A percentile compares a stretch with the other conserved stretches of the same genome.
Evolutionary conservation across 2,888 invertebrate genomes (phyloP).

Genomic region (Elgonia sp.): DNA sequence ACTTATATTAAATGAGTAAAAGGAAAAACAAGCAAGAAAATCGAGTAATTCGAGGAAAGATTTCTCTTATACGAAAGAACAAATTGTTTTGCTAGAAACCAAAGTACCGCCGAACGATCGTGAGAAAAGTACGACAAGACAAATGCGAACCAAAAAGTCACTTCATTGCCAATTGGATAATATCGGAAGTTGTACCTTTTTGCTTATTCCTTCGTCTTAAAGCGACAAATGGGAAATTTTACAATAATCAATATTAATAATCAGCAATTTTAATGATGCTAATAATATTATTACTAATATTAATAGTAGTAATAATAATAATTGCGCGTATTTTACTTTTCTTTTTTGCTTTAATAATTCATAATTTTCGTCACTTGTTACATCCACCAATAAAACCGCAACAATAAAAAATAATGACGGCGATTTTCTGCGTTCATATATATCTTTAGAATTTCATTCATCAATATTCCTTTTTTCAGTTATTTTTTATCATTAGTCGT

Average conservation of each 20-base stretch:
- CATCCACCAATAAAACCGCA: conserved; percentile 55
- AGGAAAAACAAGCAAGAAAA: conserved; percentile 68
- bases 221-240: conserved; percentile 85
- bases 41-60: conserved; percentile 36
- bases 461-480: conserved; percentile 44
- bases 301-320: conserved; percentile 80
- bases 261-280: conserved; percentile 79
- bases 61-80: conserved; percentile 28
- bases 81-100: conserved; percentile 5
- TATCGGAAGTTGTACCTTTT: conserved; percentile 16
- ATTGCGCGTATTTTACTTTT: conserved; percentile 64
- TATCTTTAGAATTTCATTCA: conserved; percentile 71
- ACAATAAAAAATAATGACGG: conserved; percentile 68
- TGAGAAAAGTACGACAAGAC: conserved; percentile 58
- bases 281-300: conserved; percentile 83
- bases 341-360: conserved; percentile 21
- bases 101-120: conserved; percentile 28
- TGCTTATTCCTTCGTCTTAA: conserved; percentile 4
- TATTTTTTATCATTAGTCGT: conserved; percentile 12
- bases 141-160: conserved; percentile 18
- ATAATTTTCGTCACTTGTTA: conserved; percentile 18
- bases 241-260: conserved; percentile 82
- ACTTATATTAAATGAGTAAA: conserved; percentile 69
- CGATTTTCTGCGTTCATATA: conserved; percentile 51
- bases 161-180: conserved; percentile 35